Evolutionary conservation across 1,140 invertebrate species (phyloP), one percentile per base, ranked within the genome.

Genomic region (Drosophila malerkotliana): DNA sequence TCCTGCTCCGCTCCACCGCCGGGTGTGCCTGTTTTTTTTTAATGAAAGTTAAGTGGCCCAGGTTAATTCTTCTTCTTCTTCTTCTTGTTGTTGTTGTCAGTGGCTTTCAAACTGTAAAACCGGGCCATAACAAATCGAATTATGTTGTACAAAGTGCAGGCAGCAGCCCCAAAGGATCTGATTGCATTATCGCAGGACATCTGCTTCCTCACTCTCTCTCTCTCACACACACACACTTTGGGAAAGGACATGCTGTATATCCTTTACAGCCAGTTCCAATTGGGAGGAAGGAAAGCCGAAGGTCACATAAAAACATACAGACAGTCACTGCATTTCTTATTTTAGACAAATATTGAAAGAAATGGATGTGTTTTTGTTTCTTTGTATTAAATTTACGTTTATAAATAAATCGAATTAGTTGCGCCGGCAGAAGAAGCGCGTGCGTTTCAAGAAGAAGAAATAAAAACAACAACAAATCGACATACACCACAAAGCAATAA

Each of bases 281-380:
- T 85, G 80, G 73, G 18, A 18, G 18, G 18, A 18, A 28, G 21
- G 32, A 75, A 84, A 68, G 75, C 82, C 82, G 82, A 85, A 85
- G 82, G 82, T 85, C 77, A 87, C 53, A 64, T 61, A 64, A 64
- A 58, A 37, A 53, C 30, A 56, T 30, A 51, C 39, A 39, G 34
- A 58, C 21, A 39, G 34, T 55, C 21, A 48, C 10, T 68, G 52
- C 67, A 69, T 69, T 71, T 69, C 41, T 69, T 5, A 7, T 28
- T 28, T 49, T 68, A 37, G 14, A 57, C 28, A 52, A 45, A 57
- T 69, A 69, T 69, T 56, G 41, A 26, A 57, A 69, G 26, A 28
- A 28, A 28, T 7, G 26, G 0, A 52, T 18, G 18, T 18, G 18
- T 32, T 53, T n/a, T 37, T 10, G 34, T 37, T 21, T 21, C 30